Percentiles rank a stretch among this genome's conserved stretches.
These are phyloP conservation scores for Euphydryas editha DNA, from an alignment of 2,888 invertebrate species.

Conservation along the genomic window DNA sequence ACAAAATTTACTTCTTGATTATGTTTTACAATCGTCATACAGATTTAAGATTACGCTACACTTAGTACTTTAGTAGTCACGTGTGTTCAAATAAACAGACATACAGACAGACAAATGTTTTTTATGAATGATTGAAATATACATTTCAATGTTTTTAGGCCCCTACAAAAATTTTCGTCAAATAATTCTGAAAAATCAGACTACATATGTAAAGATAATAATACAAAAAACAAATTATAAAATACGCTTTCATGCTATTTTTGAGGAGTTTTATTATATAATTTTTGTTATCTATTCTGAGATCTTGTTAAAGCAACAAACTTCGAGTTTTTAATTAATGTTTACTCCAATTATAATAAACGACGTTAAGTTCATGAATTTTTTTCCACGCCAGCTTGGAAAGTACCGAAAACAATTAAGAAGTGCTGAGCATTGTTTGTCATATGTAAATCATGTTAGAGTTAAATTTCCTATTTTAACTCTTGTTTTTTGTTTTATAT, in stretches of 20 bases:
- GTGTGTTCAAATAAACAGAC: too few species aligned
- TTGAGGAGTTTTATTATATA: too few species aligned
- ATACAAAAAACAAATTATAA: neutral
- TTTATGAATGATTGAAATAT: too few species aligned
- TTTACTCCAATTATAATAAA: conserved; percentile 42
- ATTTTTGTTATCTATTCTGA: neutral
- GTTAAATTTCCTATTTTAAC: neutral
- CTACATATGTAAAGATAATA: too few species aligned
- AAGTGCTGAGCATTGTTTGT: conserved; percentile 34
- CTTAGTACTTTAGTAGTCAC: too few species aligned
- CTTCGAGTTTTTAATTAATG: conserved; percentile 35
- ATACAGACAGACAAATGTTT: too few species aligned
- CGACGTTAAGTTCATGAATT: conserved; percentile 14
- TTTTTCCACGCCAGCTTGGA: conserved; percentile 15
- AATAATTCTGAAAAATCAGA: too few species aligned
- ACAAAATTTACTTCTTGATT: too few species aligned
- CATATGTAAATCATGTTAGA: conserved; percentile 39
- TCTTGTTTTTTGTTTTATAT: neutral
- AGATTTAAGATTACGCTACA: too few species aligned
- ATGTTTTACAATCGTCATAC: too few species aligned
- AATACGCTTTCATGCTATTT: neutral
- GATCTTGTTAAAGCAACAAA: conserved; percentile 2
- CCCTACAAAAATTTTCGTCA: too few species aligned
- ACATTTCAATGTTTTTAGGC: too few species aligned
- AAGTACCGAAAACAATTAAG: conserved; percentile 32